Percentiles rank a stretch among this genome's conserved stretches.
Evolutionary conservation across 35 echinoderm and acorn worm genomes (phyloP).

Genomic region (Ophiothrix spiculata): DNA sequence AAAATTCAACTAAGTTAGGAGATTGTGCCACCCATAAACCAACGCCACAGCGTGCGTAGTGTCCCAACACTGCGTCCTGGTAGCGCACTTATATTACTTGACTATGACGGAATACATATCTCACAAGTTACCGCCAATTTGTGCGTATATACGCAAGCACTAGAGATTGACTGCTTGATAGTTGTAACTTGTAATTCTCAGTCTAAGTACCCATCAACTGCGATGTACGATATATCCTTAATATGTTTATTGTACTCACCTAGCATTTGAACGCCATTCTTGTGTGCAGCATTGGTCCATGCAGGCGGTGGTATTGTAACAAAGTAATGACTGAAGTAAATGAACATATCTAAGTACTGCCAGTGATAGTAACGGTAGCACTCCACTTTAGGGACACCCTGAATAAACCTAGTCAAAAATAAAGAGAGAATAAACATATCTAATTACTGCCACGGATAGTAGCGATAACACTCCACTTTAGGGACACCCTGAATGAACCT

Average conservation of each 20-base stretch:
- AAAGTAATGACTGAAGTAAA: slow-evolving; percentile 98
- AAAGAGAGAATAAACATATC: slow-evolving; percentile 52
- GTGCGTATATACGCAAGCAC: too few species aligned
- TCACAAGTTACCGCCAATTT: too few species aligned
- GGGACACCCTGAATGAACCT: slow-evolving; percentile 87
- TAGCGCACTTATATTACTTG: too few species aligned
- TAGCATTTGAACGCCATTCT: slow-evolving; percentile 84
- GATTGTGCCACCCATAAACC: too few species aligned
- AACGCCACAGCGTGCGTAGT: too few species aligned
- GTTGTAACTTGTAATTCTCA: too few species aligned
- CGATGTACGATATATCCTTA: background rate
- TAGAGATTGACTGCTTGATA: too few species aligned
- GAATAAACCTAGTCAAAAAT: slow-evolving; percentile 70
- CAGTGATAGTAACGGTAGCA: slow-evolving; percentile 92
- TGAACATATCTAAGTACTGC: slow-evolving; percentile 93
- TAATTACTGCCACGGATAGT: slow-evolving; percentile 90
- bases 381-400: slow-evolving; percentile 63
- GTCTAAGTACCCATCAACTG: too few species aligned
- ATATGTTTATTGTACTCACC: slow-evolving; percentile 34
- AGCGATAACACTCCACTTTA: slow-evolving; percentile 61
- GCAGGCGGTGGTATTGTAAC: slow-evolving; percentile 83
- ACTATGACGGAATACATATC: too few species aligned
- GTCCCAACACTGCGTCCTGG: too few species aligned
- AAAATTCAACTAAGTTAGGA: too few species aligned
- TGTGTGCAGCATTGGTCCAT: slow-evolving; percentile 98